Base-by-base conservation (phyloP, 2,888 invertebrate genomes). In the Hecatera dysodea region DNA sequence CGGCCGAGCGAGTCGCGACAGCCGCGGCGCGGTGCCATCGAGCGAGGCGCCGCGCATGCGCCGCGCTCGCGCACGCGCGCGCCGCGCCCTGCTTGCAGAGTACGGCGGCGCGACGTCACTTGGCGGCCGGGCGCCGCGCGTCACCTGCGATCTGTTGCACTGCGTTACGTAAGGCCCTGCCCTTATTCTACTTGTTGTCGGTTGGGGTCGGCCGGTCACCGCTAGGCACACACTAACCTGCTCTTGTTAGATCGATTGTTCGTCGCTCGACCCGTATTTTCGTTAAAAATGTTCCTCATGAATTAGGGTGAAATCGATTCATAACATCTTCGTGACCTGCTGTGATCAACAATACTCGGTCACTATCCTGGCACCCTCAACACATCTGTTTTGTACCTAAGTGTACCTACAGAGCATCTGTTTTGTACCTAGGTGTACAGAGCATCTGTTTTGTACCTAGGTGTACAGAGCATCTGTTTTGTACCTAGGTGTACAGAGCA, bases 31-130 rank as follows among this genome's bases (percentile, higher is more conserved):
- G 72, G 77, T 71, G 75, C 68, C 82, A 80, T 85, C 83, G 83
- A 83, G 77, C 74, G 72, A 62, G 36, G 46, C 67, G 61, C 39
- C 77, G 80, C 89, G 87, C 88, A 78, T 84, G 89, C 87, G 88
- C 85, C 61, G 56, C 56, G 64, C 65, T 39, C 76, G 69, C 72
- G 44, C 76, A 36, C 60, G 63, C 75, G 67, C 73, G 55, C 68
- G 27, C 36, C 67, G 56, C 68, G 76, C 55, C 61, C 64, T 67
- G 64, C 66, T 62, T 57, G 33, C 50, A 24, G 22, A 29, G 67
- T 67, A 48, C 24, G 39, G 39, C 39, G 39, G 39, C 53, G 39
- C 27, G 33, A 17, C 55, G 73, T 29, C 65, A 29, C 22, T n/a
- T 22, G 39, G 17, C 33, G 24, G 42, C 8, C 57, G n/a, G n/a